phyloP scores from a whole-genome alignment of 64 coral and sea anemone species.

The Orbicella faveolata region DNA sequence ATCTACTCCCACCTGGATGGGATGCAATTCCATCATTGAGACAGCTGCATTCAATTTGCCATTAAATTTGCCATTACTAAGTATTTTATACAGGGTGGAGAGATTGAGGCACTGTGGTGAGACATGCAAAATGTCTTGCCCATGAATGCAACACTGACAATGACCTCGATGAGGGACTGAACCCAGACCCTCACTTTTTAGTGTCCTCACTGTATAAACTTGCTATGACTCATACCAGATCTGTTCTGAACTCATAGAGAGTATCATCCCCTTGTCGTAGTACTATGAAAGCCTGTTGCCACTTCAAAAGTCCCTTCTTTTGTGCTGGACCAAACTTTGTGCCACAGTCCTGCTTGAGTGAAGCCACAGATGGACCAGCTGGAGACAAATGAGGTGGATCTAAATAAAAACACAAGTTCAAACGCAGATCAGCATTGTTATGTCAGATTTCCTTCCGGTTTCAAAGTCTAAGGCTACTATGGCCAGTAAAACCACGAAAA shows the following conservation, averaged over 20 bases:
- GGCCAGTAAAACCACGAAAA: too few species aligned
- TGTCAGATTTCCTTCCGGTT: background rate
- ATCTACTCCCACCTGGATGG: too few species aligned
- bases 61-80: too few species aligned
- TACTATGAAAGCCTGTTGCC: constrained; percentile 45
- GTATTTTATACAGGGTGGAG: too few species aligned
- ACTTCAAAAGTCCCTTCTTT: constrained; percentile 56
- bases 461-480: background rate
- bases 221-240: constrained; percentile 48
- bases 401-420: background rate
- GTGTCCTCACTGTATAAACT: background rate
- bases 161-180: too few species aligned
- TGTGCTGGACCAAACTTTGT: constrained; percentile 60
- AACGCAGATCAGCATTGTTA: background rate
- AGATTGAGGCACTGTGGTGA: too few species aligned
- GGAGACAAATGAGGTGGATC: constrained; percentile 66
- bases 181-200: too few species aligned
- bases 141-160: too few species aligned
- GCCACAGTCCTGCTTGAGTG: constrained; percentile 76
- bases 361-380: constrained; percentile 76
- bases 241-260: constrained; percentile 89
- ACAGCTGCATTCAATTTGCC: too few species aligned
- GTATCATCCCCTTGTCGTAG: constrained; percentile 74
- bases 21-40: too few species aligned
- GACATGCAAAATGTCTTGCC: too few species aligned